Conservation (phyloP, 2,888 invertebrate genomes). For the Elysia crispata region DNA sequence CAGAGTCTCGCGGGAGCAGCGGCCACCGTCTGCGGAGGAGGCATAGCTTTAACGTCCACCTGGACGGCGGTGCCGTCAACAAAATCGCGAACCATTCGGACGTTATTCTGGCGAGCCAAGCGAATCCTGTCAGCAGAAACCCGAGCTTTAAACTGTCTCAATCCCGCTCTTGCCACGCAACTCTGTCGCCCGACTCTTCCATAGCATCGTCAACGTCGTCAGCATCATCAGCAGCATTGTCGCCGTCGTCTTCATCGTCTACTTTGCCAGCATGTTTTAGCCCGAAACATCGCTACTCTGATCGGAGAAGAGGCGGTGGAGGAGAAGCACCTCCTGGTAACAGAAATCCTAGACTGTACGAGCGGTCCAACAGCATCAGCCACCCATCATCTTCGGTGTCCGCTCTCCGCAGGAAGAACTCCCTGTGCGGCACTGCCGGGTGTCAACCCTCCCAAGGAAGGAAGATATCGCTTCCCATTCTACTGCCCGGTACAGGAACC, state of each 20-base stretch:
- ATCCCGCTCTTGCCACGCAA: too few relatives aligned
- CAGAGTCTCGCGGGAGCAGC: not conserved
- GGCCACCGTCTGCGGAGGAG: constrained; percentile 30
- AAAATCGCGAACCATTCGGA: constrained; percentile 54
- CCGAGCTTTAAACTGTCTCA: not conserved
- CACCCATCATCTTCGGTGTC: constrained; percentile 2
- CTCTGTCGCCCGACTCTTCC: too few relatives aligned
- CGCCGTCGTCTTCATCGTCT: not conserved
- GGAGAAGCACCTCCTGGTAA: not conserved
- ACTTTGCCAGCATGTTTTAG: too few relatives aligned
- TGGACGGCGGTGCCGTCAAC: constrained; percentile 51
- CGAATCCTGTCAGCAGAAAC: not conserved
- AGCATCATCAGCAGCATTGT: not conserved
- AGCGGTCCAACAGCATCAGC: not conserved
- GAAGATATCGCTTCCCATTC: constrained; percentile 52
- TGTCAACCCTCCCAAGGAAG: not conserved
- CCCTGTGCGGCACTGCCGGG: constrained; percentile 35
- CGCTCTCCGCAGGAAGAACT: constrained; percentile 41
- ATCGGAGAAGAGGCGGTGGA: not conserved
- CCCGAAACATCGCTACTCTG: not conserved
- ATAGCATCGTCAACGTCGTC: too few relatives aligned
- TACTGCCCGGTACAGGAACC: constrained; percentile 53
- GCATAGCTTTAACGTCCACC: constrained; percentile 52
- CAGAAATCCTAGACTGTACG: not conserved
- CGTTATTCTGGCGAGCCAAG: constrained; percentile 33